These are phyloP conservation scores for Antechinus stuartii DNA, from an alignment of 2,113 vertebrate species.

Conservation along the genomic window DNA sequence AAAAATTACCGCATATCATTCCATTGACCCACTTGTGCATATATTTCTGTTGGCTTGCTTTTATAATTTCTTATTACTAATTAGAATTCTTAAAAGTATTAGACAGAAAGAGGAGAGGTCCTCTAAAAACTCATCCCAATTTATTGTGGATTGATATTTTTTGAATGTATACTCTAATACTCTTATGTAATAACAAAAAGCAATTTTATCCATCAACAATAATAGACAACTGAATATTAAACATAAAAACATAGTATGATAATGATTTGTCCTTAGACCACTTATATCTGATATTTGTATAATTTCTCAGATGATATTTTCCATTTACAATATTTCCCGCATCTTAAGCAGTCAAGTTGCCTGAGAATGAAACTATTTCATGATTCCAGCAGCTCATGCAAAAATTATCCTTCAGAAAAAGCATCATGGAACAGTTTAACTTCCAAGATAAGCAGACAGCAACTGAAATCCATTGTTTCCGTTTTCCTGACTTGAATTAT, in stretches of 20 bases:
- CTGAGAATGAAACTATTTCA: background rate
- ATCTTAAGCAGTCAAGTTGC: background rate
- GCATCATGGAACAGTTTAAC: background rate
- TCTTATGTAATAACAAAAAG: background rate
- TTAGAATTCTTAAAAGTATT: background rate
- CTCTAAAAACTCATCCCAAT: background rate
- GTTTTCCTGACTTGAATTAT: conserved; percentile 4
- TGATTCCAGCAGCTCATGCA: background rate
- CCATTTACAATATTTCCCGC: background rate
- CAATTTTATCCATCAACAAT: background rate
- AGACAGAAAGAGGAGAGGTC: background rate
- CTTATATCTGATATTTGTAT: background rate
- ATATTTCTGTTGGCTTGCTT: background rate
- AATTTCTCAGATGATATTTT: background rate
- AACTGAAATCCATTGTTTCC: background rate
- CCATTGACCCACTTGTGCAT: background rate
- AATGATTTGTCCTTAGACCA: background rate
- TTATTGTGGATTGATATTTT: background rate
- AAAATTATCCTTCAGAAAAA: background rate
- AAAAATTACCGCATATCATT: background rate
- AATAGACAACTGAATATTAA: background rate
- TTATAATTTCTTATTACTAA: background rate
- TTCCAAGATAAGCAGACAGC: background rate
- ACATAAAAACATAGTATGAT: background rate
- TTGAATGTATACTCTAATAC: background rate